phyloP scores from a whole-genome alignment of 2,113 vertebrate species.

The Mesitornis unicolor region DNA sequence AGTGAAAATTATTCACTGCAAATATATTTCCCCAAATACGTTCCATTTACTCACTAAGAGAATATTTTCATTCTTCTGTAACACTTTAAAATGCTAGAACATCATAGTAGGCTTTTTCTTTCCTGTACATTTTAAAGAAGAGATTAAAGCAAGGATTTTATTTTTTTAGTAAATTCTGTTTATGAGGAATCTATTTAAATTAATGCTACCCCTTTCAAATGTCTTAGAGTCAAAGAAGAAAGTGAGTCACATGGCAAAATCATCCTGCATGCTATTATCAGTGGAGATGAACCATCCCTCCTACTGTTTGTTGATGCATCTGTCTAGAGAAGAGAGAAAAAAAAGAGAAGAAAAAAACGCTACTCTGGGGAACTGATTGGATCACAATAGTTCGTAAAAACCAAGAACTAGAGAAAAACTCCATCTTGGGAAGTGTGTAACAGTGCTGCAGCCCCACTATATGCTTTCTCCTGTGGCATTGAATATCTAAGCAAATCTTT shows the following conservation, averaged over 20 bases:
- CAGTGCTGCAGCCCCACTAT: neutral
- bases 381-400: neutral
- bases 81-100: neutral
- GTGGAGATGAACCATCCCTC: slow-evolving; percentile 35
- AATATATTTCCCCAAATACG: neutral
- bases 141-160: slow-evolving; percentile 27
- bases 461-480: neutral
- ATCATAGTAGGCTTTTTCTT: neutral
- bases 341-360: neutral
- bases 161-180: slow-evolving; percentile 9
- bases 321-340: neutral
- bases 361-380: neutral
- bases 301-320: slow-evolving; percentile 30
- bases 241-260: slow-evolving; percentile 38
- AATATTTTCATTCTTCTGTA: slow-evolving; percentile 13
- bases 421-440: neutral
- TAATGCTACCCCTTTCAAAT: slow-evolving; percentile 11
- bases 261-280: slow-evolving; percentile 28
- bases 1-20: neutral
- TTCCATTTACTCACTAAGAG: neutral
- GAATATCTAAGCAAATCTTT: neutral
- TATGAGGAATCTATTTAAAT: slow-evolving; percentile 52
- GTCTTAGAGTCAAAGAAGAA: slow-evolving; percentile 39
- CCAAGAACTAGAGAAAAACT: neutral
- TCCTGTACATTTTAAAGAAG: neutral